phyloP scores from a whole-genome alignment of 1,140 invertebrate species.

The Teleogryllus occipitalis region DNA sequence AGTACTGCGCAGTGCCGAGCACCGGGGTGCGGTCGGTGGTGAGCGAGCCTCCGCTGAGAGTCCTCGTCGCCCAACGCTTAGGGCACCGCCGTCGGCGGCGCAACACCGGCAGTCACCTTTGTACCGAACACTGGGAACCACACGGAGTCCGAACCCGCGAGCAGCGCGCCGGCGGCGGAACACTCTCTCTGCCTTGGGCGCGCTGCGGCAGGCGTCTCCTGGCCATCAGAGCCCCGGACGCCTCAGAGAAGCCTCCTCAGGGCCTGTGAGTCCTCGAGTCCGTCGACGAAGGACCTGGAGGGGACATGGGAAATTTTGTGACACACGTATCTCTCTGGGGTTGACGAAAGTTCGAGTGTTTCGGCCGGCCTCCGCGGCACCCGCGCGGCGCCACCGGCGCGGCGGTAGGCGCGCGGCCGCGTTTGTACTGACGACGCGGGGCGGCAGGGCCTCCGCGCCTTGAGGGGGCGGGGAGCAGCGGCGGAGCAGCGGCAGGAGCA shows the following conservation, averaged over 20 bases:
- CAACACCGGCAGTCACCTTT: too few species aligned
- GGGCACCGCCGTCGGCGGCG: too few species aligned
- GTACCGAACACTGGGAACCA: background rate
- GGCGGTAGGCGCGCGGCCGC: too few species aligned
- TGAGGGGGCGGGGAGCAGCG: too few species aligned
- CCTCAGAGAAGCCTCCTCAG: background rate
- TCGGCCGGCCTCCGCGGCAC: background rate
- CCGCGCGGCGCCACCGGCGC: background rate
- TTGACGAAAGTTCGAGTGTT: background rate
- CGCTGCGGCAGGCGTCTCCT: background rate
- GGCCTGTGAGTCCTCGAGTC: background rate
- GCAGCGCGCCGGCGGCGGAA: background rate
- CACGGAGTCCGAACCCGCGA: background rate
- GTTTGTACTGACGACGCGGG: background rate
- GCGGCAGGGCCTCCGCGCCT: background rate
- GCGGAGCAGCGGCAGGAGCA: background rate
- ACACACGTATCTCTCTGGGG: constrained; percentile 3
- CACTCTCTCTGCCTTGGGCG: background rate
- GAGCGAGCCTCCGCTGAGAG: too few species aligned
- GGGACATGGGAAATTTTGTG: background rate
- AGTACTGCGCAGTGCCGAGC: background rate
- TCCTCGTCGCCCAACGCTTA: too few species aligned
- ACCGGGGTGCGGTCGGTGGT: too few species aligned
- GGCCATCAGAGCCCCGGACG: background rate
- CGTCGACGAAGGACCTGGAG: background rate